Base-by-base conservation (phyloP, 2,888 invertebrate genomes). In the Sinhomidia bicolor region DNA sequence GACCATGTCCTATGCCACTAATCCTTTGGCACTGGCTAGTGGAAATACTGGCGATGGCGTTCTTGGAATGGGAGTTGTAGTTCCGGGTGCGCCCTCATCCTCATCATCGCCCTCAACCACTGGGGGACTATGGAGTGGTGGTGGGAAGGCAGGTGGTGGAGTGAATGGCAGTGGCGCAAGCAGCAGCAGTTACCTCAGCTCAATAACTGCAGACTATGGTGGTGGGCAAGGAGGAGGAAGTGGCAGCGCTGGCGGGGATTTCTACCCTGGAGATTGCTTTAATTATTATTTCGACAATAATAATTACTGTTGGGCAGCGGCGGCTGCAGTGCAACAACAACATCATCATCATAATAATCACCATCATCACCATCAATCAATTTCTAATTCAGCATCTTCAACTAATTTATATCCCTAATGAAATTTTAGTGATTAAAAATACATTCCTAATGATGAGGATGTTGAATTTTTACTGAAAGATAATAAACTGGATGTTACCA, bases 201-300 rank as follows among this genome's bases (percentile, higher is more conserved):
- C 83, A 32, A 76, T 88, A 47, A 12, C 88, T 2, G 4, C 68
- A 3, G 88, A 88, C 10, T 88, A 88, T 26, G 51, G 17, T 54
- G n/a, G n/a, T n/a, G n/a, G n/a, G n/a, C n/a, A n/a, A n/a, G n/a
- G n/a, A n/a, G n/a, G n/a, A n/a, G n/a, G n/a, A n/a, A n/a, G n/a
- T n/a, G n/a, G n/a, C n/a, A n/a, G n/a, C n/a, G n/a, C 62, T 14
- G 51, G 26, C n/a, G 12, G 44, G 0, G 84, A 83, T 1, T 74
- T 74, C 4, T 84, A 88, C 17, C 57, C 88, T 1, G 51, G 51
- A 14, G 88, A 88, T 12, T 88, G 88, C 26, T 79, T 88, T 14
- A 88, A 88, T n/a, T 88, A 88, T 62, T 88, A 88, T 44, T 54
- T 76, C 17, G 88, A 88, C 47, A 88, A 83, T 60, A 88, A 88